phyloP scores from a whole-genome alignment of 2,113 vertebrate species.

The Bos indicus region DNA sequence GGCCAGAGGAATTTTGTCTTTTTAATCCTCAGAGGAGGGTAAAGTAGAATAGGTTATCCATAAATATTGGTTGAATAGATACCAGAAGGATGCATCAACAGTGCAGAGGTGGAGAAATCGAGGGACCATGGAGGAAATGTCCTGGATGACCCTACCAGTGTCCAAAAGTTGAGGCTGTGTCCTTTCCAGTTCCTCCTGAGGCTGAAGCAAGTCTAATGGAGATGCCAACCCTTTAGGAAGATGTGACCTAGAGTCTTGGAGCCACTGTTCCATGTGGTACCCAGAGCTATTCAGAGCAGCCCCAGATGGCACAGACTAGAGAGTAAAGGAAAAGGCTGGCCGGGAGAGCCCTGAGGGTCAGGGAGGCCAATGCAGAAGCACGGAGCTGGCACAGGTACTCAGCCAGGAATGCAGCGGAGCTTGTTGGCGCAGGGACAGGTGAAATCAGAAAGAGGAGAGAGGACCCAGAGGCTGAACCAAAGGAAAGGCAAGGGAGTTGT shows the following conservation, averaged over 20 bases:
- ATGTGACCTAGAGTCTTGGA: background rate
- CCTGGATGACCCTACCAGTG: background rate
- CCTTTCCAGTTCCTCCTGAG: background rate
- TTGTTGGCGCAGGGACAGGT: background rate
- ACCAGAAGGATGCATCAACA: background rate
- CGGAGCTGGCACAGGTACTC: background rate
- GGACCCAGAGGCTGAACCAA: background rate
- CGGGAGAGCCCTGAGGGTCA: background rate
- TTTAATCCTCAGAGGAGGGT: background rate
- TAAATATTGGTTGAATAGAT: background rate
- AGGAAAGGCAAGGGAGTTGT: background rate
- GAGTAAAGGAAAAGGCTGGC: background rate
- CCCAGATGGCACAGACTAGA: background rate
- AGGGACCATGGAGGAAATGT: background rate
- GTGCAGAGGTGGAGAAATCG: background rate
- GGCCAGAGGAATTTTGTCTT: background rate
- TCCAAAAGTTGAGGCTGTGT: background rate
- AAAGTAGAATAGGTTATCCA: background rate
- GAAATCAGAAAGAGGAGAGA: background rate
- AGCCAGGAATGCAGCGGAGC: accelerated
- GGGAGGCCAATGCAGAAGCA: background rate
- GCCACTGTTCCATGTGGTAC: background rate
- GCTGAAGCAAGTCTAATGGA: background rate
- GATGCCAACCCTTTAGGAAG: background rate
- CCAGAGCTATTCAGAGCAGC: background rate